Conservation (phyloP, 2,888 invertebrate species). For the Sacculina carcini region DNA sequence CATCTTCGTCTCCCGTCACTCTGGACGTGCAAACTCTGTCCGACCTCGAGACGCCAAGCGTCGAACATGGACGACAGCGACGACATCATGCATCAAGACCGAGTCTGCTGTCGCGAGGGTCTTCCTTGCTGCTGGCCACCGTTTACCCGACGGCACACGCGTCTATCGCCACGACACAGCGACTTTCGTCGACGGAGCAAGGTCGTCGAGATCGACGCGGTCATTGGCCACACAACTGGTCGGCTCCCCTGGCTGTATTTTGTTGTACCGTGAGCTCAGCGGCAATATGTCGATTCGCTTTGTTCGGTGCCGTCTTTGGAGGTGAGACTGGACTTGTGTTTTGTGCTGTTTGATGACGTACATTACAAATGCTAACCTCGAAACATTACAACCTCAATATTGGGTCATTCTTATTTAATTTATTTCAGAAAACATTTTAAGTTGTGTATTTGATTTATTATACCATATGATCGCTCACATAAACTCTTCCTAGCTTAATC, state of each 20-base stretch:
- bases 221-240: conserved; percentile 25
- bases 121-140: neutral
- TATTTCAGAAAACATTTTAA: conserved; percentile 9
- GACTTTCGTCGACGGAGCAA: neutral
- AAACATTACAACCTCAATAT: neutral
- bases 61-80: no score
- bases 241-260: conserved; percentile 51
- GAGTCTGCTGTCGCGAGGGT: neutral
- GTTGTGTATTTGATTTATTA: neutral
- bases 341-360: neutral
- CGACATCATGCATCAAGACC: no score
- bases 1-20: no score
- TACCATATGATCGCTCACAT: no score
- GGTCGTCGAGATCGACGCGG: neutral
- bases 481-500: no score
- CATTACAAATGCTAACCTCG: neutral
- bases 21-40: no score
- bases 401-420: conserved; percentile 3
- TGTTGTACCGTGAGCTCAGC: conserved; percentile 66
- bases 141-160: neutral
- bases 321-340: conserved; percentile 30
- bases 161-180: no score
- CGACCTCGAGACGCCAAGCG: no score
- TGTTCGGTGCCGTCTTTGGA: conserved; percentile 62
- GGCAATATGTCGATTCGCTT: conserved; percentile 62